Evolutionary conservation across 2,888 invertebrate species (phyloP).

Genomic region (Serripes groenlandicus): DNA sequence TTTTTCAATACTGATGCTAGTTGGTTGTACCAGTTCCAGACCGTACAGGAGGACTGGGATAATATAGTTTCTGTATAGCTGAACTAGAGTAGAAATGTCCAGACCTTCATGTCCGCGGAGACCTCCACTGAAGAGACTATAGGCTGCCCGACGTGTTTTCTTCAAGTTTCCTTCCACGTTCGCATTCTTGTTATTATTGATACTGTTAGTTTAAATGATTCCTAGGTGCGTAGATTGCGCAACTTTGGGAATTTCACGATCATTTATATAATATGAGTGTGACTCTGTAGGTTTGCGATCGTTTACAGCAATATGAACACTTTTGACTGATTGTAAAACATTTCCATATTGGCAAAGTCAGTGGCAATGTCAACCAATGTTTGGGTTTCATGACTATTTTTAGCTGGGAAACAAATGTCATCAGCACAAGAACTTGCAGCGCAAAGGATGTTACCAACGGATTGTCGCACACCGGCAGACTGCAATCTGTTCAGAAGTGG

Average conservation of each 20-base stretch:
- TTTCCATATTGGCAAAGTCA: not conserved
- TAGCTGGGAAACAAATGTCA: too few species aligned
- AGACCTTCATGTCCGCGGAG: too few species aligned
- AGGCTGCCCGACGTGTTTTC: not conserved
- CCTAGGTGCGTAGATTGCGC: not conserved
- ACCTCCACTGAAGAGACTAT: not conserved
- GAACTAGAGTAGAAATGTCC: too few species aligned
- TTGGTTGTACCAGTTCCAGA: too few species aligned
- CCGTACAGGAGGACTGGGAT: too few species aligned
- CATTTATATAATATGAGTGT: not conserved
- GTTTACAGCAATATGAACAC: too few species aligned
- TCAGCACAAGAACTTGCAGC: too few species aligned
- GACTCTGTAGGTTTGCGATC: too few species aligned
- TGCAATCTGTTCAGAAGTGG: not conserved
- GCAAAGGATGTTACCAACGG: not conserved
- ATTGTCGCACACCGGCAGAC: not conserved
- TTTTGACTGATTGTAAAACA: not conserved
- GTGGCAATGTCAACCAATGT: not conserved
- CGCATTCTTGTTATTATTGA: not conserved
- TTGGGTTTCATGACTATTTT: not conserved
- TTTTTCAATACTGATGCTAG: too few species aligned
- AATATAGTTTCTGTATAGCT: too few species aligned
- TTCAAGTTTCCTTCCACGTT: not conserved
- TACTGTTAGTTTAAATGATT: not conserved
- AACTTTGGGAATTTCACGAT: not conserved